Base-by-base conservation (phyloP, 2,797 vertebrate species). In the Premnoplex brunnescens region DNA sequence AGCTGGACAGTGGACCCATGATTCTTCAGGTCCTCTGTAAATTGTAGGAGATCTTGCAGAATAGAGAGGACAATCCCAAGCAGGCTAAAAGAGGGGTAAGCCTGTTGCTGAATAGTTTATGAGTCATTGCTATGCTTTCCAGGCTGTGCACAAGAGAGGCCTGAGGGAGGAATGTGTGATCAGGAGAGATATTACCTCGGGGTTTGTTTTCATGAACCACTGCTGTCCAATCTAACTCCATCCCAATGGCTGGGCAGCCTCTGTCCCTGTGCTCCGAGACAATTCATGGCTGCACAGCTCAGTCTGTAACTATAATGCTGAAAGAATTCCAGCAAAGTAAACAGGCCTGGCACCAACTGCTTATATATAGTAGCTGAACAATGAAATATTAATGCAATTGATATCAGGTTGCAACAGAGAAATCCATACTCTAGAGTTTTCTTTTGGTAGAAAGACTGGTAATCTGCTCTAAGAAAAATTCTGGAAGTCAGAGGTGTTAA, bases 321-420 rank as follows among this genome's bases (percentile, higher is more conserved):
- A 88, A 66, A 85, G 68, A 76, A 83, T 86, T 90, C 66, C 89
- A 90, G 91, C 59, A 88, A 74, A 87, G 43, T 68, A 62, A 62
- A 82, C 34, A 46, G 58, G 21, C 78, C 62, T 64, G 83, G 66
- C 66, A 63, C 36, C 32, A 49, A 26, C 44, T 56, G 54, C 58
- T 93, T 67, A 81, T 89, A 83, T 96, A 97, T 91, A 92, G 93
- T 71, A 78, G 43, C 68, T 72, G 72, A 85, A 75, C 55, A 62
- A 82, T 87, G 9, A 95, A 81, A 80, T 83, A 77, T 83, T 91
- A 71, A 95, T 72, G 44, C 67, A 60, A 51, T 19, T 54, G 58
- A 87, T 71, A 59, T 27, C 10, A 19, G 48, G 59, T 28, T 74
- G 78, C 49, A 75, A 39, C 36, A 88, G 51, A 69, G 49, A 80